Percentiles rank a stretch among this genome's conserved stretches.
These are phyloP conservation scores for Psittacus erithacus DNA, from an alignment of 2,113 vertebrate species.

Conservation along the genomic window DNA sequence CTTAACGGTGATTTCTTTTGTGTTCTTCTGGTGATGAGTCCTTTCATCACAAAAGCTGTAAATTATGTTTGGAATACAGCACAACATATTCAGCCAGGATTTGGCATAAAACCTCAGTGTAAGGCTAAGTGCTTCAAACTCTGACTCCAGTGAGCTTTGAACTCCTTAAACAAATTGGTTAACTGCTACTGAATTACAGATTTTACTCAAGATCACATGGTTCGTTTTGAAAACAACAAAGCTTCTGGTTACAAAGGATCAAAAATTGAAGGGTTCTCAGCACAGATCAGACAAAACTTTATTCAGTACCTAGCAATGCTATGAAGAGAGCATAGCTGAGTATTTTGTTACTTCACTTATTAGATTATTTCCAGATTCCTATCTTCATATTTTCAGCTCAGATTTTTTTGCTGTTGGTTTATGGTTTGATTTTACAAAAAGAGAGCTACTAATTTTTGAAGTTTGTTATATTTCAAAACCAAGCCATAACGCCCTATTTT, in stretches of 20 bases:
- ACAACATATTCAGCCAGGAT: background rate
- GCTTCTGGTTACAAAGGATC: background rate
- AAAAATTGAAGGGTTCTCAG: background rate
- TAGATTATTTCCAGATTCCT: background rate
- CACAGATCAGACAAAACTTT: background rate
- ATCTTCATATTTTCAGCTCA: background rate
- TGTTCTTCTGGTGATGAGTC: background rate
- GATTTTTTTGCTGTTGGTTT: background rate
- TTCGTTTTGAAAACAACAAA: background rate
- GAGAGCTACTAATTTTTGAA: background rate
- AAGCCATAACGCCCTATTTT: background rate
- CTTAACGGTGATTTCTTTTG: background rate
- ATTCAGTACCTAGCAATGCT: background rate
- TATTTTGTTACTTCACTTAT: background rate
- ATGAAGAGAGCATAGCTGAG: background rate
- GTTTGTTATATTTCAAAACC: background rate
- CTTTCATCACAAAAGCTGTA: slow-evolving; percentile 7
- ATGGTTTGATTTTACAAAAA: background rate
- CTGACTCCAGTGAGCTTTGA: background rate
- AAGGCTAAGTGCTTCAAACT: background rate
- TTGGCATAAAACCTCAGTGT: background rate
- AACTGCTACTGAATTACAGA: background rate
- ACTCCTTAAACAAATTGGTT: background rate
- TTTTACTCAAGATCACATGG: background rate
- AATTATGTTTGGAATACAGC: background rate